phyloP scores from a whole-genome alignment of 2,797 vertebrate species.

The Tapirus indicus region DNA sequence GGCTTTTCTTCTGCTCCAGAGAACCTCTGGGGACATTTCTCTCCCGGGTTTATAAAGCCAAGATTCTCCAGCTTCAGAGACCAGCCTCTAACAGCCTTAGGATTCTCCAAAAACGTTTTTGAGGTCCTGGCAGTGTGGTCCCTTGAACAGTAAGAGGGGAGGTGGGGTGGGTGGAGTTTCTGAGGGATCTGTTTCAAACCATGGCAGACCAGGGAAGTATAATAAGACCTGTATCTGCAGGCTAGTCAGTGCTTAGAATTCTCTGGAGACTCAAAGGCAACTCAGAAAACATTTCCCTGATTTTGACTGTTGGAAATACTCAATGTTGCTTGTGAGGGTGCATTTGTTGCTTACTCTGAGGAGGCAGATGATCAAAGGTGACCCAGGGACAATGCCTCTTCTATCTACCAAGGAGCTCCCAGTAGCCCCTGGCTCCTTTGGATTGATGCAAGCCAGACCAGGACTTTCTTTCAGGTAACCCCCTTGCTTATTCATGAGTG shows the following conservation, averaged over 20 bases:
- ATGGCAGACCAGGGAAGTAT: conserved; percentile 12
- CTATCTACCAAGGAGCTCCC: background rate
- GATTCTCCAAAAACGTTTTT: conserved; percentile 20
- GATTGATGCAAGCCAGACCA: background rate
- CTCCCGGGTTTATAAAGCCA: background rate
- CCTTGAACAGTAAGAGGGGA: background rate
- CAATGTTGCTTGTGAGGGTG: conserved; percentile 35
- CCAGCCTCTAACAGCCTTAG: background rate
- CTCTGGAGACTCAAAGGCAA: conserved; percentile 46
- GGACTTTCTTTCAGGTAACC: background rate
- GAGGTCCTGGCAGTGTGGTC: conserved; percentile 34
- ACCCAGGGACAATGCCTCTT: conserved; percentile 16
- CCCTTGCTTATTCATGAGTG: background rate
- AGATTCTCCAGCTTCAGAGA: conserved; percentile 24
- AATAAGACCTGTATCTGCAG: background rate
- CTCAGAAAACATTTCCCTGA: conserved; percentile 54
- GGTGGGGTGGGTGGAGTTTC: background rate
- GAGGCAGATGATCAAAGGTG: conserved; percentile 48
- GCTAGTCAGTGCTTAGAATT: conserved; percentile 15
- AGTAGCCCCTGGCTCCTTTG: background rate
- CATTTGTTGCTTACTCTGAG: conserved; percentile 41
- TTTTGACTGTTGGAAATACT: conserved; percentile 23
- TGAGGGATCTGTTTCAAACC: background rate
- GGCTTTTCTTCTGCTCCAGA: background rate
- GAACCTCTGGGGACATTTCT: background rate